A percentile compares a stretch with the other conserved stretches of the same genome.
Evolutionary conservation across 2,888 invertebrate genomes (phyloP).

Genomic region (Pecten maximus): DNA sequence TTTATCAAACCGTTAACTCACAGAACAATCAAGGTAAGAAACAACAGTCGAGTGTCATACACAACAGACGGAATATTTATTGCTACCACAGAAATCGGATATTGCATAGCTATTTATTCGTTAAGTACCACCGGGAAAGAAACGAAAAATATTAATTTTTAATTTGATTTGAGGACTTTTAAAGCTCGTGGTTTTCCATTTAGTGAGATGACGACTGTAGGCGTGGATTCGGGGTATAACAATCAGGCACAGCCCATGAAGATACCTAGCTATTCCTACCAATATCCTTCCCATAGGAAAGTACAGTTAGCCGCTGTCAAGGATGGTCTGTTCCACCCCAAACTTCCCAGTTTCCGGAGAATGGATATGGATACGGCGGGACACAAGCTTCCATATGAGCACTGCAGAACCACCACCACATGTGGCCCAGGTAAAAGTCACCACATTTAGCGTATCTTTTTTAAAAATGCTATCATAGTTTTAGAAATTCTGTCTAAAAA

Average conservation of each 20-base stretch:
- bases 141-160: background rate
- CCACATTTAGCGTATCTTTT: background rate
- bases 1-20: background rate
- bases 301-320: conserved; percentile 80
- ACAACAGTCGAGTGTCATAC: background rate
- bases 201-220: conserved; percentile 77
- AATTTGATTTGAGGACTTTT: background rate
- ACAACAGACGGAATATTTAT: background rate
- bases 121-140: background rate
- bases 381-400: conserved; percentile 80
- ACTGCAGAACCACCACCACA: conserved; percentile 78
- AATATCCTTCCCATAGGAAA: conserved; percentile 75
- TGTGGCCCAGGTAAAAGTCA: conserved; percentile 74
- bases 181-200: background rate
- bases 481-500: background rate
- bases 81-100: background rate
- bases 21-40: conserved; percentile 2
- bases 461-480: background rate
- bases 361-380: conserved; percentile 82
- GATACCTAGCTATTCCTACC: conserved; percentile 79
- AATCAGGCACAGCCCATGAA: conserved; percentile 72
- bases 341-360: conserved; percentile 78
- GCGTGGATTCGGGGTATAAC: conserved; percentile 68
- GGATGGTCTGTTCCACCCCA: conserved; percentile 79
- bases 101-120: background rate